A percentile compares a stretch with the other conserved stretches of the same genome.
These are phyloP conservation scores for Drosophila putrida DNA, from an alignment of 2,888 invertebrate species.

Conservation along the genomic window DNA sequence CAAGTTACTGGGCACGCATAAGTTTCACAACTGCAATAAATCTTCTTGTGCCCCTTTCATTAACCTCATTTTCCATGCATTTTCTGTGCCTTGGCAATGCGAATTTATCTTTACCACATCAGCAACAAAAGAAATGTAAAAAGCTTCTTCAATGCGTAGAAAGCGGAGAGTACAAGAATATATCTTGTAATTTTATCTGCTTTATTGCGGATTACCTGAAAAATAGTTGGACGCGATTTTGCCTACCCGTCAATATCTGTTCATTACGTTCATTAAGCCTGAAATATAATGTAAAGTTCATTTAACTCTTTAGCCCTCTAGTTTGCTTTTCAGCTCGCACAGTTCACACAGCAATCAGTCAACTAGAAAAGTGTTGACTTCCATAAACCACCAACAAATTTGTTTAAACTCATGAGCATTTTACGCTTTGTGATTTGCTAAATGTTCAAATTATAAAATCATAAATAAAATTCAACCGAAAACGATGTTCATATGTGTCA, in stretches of 20 bases:
- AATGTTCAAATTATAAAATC: conserved; percentile 56
- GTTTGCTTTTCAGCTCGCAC: conserved; percentile 18
- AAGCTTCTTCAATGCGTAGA: conserved; percentile 58
- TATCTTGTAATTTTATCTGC: conserved; percentile 53
- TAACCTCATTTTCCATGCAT: conserved; percentile 68
- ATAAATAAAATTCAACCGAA: conserved; percentile 64
- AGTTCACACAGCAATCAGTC: conserved; percentile 72
- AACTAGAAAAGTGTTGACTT: conserved; percentile 71
- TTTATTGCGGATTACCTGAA: conserved; percentile 42
- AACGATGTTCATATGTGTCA: conserved; percentile 39
- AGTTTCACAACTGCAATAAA: conserved; percentile 73
- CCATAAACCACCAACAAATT: conserved; percentile 65
- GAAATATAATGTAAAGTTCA: conserved; percentile 42
- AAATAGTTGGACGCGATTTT: not conserved
- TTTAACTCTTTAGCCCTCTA: conserved; percentile 47
- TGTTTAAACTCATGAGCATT: conserved; percentile 60
- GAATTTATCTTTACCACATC: conserved; percentile 54
- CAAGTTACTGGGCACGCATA: conserved; percentile 49
- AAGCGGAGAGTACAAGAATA: conserved; percentile 51
- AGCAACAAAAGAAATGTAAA: conserved; percentile 43
- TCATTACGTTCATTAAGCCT: conserved; percentile 49
- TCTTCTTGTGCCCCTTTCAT: conserved; percentile 73
- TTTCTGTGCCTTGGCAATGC: conserved; percentile 38
- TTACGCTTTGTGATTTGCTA: conserved; percentile 72
- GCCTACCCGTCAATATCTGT: conserved; percentile 45